phyloP scores from a whole-genome alignment of 2,113 vertebrate genomes.

The Columba livia region DNA sequence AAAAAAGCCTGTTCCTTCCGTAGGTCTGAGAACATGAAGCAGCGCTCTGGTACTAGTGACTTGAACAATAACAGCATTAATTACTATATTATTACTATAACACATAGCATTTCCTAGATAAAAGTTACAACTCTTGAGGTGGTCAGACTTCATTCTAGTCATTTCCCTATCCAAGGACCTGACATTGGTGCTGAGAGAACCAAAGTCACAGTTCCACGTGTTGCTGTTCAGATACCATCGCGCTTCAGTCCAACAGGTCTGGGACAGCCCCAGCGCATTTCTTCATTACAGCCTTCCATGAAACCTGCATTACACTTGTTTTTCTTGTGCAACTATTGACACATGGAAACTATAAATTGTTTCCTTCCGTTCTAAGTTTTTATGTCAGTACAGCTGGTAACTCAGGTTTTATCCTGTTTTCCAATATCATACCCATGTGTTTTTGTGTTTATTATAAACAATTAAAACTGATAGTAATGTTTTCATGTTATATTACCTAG shows the following conservation, averaged over 20 bases:
- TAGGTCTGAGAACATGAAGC: background rate
- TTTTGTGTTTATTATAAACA: background rate
- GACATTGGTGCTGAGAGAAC: background rate
- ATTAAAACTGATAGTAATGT: background rate
- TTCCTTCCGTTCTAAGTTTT: background rate
- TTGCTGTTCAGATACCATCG: background rate
- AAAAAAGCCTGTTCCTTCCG: background rate
- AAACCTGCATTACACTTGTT: background rate
- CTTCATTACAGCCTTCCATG: background rate
- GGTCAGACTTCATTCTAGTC: conserved; percentile 8
- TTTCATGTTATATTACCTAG: background rate
- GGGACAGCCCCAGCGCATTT: background rate
- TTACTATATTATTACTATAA: background rate
- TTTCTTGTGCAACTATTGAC: too few species aligned
- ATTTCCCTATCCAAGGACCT: conserved; percentile 9
- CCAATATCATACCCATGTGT: background rate
- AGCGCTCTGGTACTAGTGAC: background rate
- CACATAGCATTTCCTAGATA: background rate
- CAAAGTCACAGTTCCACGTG: background rate
- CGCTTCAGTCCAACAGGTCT: background rate
- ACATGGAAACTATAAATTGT: too few species aligned
- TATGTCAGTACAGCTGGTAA: background rate
- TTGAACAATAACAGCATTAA: background rate
- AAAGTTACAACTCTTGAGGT: conserved; percentile 8
- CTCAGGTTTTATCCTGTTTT: background rate